These are phyloP conservation scores for Mylabris sibirica DNA, from an alignment of 2,888 invertebrate species.

Conservation along the genomic window DNA sequence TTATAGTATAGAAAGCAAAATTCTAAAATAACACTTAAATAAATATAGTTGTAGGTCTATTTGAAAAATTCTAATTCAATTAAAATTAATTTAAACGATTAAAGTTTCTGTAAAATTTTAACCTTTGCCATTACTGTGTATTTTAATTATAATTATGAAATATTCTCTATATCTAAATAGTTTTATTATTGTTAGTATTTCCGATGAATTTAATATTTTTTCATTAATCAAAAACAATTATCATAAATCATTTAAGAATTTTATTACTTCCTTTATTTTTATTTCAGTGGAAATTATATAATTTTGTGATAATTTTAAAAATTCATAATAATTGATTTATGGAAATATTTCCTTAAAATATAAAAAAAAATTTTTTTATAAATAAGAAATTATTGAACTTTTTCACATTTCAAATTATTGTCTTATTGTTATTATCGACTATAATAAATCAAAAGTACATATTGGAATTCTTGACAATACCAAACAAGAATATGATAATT, in stretches of 20 bases:
- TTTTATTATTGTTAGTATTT: too few relatives aligned
- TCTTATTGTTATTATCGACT: too few relatives aligned
- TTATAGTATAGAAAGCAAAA: not conserved
- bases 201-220: not conserved
- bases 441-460: not conserved
- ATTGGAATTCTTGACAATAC: not conserved
- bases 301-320: too few relatives aligned
- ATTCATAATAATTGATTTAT: too few relatives aligned
- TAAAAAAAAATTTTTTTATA: too few relatives aligned
- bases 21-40: not conserved
- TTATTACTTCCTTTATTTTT: too few relatives aligned
- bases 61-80: not conserved
- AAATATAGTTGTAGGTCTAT: not conserved
- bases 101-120: not conserved
- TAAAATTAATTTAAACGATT: not conserved
- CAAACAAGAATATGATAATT: slow-evolving; percentile 1
- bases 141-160: not conserved
- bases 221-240: not conserved
- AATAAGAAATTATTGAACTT: not conserved
- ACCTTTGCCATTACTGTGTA: not conserved
- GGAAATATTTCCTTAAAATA: too few relatives aligned
- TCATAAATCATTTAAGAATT: not conserved
- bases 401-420: not conserved
- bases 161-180: not conserved
- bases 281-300: too few relatives aligned